Base-by-base conservation (phyloP, 2,888 invertebrate species). In the Parascotia fuliginaria region DNA sequence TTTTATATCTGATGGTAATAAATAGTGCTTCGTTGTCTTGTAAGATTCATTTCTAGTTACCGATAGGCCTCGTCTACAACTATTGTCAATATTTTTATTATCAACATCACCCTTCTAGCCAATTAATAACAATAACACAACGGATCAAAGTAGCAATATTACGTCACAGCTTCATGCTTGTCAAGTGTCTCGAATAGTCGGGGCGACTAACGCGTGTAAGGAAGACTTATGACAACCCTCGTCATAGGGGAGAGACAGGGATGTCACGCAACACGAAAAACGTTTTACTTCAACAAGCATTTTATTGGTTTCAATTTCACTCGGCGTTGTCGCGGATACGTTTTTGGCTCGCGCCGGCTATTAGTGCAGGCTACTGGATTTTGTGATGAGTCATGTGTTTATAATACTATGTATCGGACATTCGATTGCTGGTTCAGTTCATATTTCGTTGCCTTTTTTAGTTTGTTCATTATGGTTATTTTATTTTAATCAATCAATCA, bases 181-280 rank as follows among this genome's bases (percentile, higher is more conserved):
- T 70, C 69, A 67, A 63, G 50, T 54, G 66, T 73, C 64, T 64
- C 53, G 46, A 62, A 65, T 60, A 62, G 48, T 55, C 41, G 51
- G 54, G 49, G 59, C 52, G 55, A 51, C 46, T 51, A 51, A 51
- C 41, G 61, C 49, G 53, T 31, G 70, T 62, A 74, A 78, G 77
- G 88, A 89, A 89, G 89, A 86, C 89, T 89, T 90, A 91, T 91
- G 91, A 91, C 87, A 84, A 90, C 89, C 90, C 89, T 85, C 81
- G 86, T 90, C 90, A 89, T 76, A 72, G 61, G 65, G 45, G 54
- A 47, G 50, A 51, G 48, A 41, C 59, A 59, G 39, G 71, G 74
- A 66, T 79, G 80, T 82, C 84, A 78, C 77, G 71, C 77, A 77
- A 87, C 87, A 87, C 75, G 82, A 81, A 84, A 89, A 89, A 82